phyloP scores from a whole-genome alignment of 1,140 invertebrate genomes.

The Semibalanus balanoides region DNA sequence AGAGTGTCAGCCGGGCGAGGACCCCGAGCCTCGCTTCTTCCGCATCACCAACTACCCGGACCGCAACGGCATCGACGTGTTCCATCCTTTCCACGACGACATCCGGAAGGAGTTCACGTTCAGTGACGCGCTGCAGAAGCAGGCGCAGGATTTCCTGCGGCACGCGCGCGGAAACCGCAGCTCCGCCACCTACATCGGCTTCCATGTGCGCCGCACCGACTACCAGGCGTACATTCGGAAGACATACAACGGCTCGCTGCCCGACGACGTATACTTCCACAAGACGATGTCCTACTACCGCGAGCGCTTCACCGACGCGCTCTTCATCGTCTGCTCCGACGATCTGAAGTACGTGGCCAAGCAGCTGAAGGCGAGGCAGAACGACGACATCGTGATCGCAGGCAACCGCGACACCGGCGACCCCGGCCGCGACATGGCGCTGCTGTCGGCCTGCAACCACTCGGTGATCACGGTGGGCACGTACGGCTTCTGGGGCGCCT shows the following conservation, averaged over 20 bases:
- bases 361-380: slow-evolving; percentile 22
- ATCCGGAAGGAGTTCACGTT: too few species aligned
- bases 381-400: slow-evolving; percentile 32
- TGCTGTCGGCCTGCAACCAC: slow-evolving; percentile 47
- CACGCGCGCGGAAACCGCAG: too few species aligned
- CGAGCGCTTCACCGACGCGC: slow-evolving; percentile 25
- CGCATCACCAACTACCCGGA: too few species aligned
- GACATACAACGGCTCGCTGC: too few species aligned
- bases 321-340: slow-evolving; percentile 46
- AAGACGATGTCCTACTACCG: too few species aligned
- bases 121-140: too few species aligned
- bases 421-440: slow-evolving; percentile 42
- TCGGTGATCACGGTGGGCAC: slow-evolving; percentile 53
- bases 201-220: slow-evolving; percentile 8
- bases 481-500: slow-evolving; percentile 50
- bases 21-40: too few species aligned
- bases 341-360: slow-evolving; percentile 43
- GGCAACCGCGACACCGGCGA: not conserved
- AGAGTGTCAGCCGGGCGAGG: too few species aligned
- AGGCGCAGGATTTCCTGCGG: too few species aligned
- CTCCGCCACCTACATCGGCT: not conserved
- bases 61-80: too few species aligned
- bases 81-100: too few species aligned
- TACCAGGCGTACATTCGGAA: not conserved
- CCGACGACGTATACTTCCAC: too few species aligned